Evolutionary conservation across 2,113 vertebrate species (phyloP), one percentile per base, ranked within the genome.

Genomic region (Turdus rufiventris): DNA sequence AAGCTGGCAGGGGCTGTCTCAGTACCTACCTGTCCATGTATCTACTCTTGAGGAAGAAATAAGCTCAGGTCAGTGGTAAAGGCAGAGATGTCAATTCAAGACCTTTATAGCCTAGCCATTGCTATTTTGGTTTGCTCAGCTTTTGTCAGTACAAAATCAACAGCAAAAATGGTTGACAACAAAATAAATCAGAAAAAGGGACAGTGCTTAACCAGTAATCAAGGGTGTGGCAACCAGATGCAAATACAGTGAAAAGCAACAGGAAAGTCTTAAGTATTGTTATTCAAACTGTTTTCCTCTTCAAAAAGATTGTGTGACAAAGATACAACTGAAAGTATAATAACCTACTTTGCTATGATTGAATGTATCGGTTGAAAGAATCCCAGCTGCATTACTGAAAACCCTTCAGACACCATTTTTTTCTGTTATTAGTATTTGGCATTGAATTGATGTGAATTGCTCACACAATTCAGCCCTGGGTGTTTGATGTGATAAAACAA

Each of bases 401-500:
- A 74, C 14, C 2, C 42, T 73, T 93, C 29, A 58, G 47, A 71
- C 10, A 40, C 7, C 8, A 5, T 38, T 58, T 94, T 51, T 79
- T 76, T 8, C 56, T 78, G 24, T 87, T 89, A 54, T 11, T 88
- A 48, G 15, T 61, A 42, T 91, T 63, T 60, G 68, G 9, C 60
- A 57, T 68, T 77, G 85, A 92, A 51, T 9, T 56, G 20, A 80
- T 56, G 68, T 84, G 84, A 89, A 12, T 65, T 78, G 65, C 51
- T 88, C 84, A 53, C 60, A 53, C 73, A 60, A 50, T 74, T 74
- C 80, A 78, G 50, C 0, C 1, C 70, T 38, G 56, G 6, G 25
- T 85, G 68, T 94, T 94, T 94, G 86, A 93, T 87, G 53, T 31
- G 5, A 24, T 51, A 29, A 91, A 91, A 56, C 48, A 77, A 80